Percentiles rank a stretch among this genome's conserved stretches.
These are phyloP conservation scores for Drosophila ogumai DNA, from an alignment of 1,140 invertebrate genomes.

Conservation along the genomic window DNA sequence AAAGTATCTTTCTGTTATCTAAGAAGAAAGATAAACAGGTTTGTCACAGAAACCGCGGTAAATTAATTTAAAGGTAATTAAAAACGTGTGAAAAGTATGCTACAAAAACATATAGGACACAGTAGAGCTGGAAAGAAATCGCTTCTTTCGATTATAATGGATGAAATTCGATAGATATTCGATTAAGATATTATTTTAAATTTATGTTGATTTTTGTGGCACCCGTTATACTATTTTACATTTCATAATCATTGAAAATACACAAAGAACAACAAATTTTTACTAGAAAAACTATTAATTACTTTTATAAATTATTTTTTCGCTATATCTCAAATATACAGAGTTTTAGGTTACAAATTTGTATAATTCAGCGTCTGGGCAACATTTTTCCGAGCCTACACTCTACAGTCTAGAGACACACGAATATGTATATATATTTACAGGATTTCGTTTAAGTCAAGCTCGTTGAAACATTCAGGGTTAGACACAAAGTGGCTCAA, in stretches of 20 bases:
- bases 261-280: too few species aligned
- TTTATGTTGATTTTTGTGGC: too few species aligned
- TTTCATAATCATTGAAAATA: too few species aligned
- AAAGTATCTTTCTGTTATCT: not conserved
- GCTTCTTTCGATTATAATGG: too few species aligned
- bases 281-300: too few species aligned
- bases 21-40: not conserved
- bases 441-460: constrained; percentile 33
- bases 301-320: too few species aligned
- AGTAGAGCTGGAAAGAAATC: too few species aligned
- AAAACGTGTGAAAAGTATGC: not conserved
- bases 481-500: constrained; percentile 43
- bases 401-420: constrained; percentile 38
- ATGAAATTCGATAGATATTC: too few species aligned
- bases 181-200: too few species aligned
- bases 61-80: not conserved
- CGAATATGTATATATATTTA: constrained; percentile 51
- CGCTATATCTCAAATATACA: not conserved
- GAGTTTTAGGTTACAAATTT: not conserved
- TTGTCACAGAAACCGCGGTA: not conserved
- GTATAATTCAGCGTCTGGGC: not conserved
- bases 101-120: too few species aligned
- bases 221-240: too few species aligned
- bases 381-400: constrained; percentile 9
- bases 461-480: constrained; percentile 55